Evolutionary conservation across 2,888 invertebrate species (phyloP).

Genomic region (Tetranychus piercei): DNA sequence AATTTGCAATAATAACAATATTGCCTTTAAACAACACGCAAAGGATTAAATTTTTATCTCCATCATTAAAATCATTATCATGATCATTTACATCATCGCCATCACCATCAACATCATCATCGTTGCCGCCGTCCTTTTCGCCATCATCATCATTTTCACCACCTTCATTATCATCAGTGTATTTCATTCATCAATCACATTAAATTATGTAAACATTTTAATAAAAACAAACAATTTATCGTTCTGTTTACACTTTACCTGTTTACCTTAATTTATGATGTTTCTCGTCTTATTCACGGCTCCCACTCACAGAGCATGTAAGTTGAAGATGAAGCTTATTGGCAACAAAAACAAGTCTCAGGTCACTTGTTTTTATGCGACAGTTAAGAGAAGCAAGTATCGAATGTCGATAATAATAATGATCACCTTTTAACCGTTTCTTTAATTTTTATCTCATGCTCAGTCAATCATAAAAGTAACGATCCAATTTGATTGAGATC

Average conservation of each 20-base stretch:
- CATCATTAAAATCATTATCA: background rate
- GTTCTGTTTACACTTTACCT: constrained; percentile 1
- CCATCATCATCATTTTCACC: background rate
- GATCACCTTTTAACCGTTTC: background rate
- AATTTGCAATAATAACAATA: background rate
- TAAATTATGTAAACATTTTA: constrained; percentile 1
- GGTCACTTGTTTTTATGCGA: background rate
- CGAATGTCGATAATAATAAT: background rate
- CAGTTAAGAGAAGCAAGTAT: no score
- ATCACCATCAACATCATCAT: background rate
- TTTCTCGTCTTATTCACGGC: no score
- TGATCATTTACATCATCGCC: background rate
- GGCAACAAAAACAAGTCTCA: background rate
- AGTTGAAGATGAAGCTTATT: background rate
- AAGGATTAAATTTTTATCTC: background rate
- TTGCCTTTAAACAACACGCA: background rate
- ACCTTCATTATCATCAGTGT: background rate
- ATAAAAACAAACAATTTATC: background rate
- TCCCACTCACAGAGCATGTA: background rate
- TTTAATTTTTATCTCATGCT: background rate
- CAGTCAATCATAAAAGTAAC: background rate
- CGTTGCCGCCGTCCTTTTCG: background rate
- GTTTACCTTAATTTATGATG: background rate
- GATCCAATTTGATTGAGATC: background rate
- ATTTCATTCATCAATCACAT: background rate